Base-by-base conservation (phyloP, 2,113 vertebrate species). In the Hippopotamus amphibius region DNA sequence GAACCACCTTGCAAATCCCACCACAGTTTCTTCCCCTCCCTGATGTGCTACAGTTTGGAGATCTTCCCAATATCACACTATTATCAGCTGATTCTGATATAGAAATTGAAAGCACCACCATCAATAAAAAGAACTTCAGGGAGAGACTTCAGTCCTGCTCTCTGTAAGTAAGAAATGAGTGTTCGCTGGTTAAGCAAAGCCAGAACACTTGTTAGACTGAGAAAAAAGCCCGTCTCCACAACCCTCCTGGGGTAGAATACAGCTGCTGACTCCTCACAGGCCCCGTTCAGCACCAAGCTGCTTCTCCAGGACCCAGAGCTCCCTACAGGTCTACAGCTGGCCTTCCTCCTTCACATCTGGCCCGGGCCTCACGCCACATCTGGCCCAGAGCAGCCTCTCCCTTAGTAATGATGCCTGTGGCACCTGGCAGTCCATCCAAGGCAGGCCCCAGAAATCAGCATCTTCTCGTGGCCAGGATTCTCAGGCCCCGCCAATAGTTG, bases 301-400 rank as follows among this genome's bases (percentile, higher is more conserved):
- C 57, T 84, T 24, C 69, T 17, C 16, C 9, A 1, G 57, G 10
- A 33, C 22, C 21, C 8, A n/a, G 22, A 19, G 37, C 59, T 55
- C 71, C 72, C 24, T 3, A 13, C 10, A 14, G 82, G 61, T 13
- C 24, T 6, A 24, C 5, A 2, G 5, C 3, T 4, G 9, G 8
- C 53, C 33, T 46, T 15, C n/a, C 83, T 9, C 46, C 16, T 0
- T 5, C 61, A 43, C 6, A 0, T 2, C 48, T 3, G 5, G 30
- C 13, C 37, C 1, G 1, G 24, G 24, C 22, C 69, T 48, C 12
- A 46, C 6, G 0, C 30, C 33, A 3, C 1, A 0, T 5, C 63
- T 59, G 66, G 59, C n/a, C 72, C 17, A 1, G 61, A 50, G 59
- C 6, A 28, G 55, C 5, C 43, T 33, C 28, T 17, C 11, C 24